Percentiles rank a stretch among this genome's conserved stretches.
Evolutionary conservation across 2,113 vertebrate genomes (phyloP).

Genomic region (Amphiprion percula): DNA sequence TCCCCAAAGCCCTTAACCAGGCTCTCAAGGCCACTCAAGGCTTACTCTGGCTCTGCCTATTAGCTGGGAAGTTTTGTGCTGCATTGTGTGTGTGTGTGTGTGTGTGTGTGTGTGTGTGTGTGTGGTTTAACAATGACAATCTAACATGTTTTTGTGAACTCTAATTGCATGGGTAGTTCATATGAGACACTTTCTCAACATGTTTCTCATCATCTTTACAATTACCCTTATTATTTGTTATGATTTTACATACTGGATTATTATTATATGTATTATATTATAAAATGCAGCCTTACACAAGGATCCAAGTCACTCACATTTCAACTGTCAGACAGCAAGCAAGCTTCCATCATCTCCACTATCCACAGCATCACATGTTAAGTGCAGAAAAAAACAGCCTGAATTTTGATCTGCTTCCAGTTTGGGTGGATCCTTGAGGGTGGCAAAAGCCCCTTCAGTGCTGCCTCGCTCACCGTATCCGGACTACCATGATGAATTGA

Average conservation of each 20-base stretch:
- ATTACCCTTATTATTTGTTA: too few species aligned
- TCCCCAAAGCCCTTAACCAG: constrained; percentile 35
- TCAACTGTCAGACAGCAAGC: neutral
- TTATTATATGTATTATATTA: too few species aligned
- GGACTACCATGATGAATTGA: constrained; percentile 60
- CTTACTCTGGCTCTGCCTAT: constrained; percentile 21
- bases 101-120: neutral
- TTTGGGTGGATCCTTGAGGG: neutral
- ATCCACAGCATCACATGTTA: neutral
- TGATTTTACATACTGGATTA: too few species aligned
- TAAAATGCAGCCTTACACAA: neutral
- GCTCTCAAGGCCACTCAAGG: constrained; percentile 35
- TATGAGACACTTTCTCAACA: neutral
- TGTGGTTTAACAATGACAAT: neutral
- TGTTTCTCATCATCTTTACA: neutral
- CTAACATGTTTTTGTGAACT: constrained; percentile 10
- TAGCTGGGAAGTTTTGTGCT: constrained; percentile 12
- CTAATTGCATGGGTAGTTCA: neutral
- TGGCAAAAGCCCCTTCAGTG: constrained; percentile 7
- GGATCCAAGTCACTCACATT: neutral
- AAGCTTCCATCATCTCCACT: neutral
- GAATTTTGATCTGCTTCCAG: neutral
- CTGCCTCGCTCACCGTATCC: constrained; percentile 6
- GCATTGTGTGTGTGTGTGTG: neutral
- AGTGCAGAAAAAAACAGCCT: too few species aligned